A percentile compares a stretch with the other conserved stretches of the same genome.
Conservation (phyloP, 2,113 vertebrate genomes). For the Thunnus maccoyii region DNA sequence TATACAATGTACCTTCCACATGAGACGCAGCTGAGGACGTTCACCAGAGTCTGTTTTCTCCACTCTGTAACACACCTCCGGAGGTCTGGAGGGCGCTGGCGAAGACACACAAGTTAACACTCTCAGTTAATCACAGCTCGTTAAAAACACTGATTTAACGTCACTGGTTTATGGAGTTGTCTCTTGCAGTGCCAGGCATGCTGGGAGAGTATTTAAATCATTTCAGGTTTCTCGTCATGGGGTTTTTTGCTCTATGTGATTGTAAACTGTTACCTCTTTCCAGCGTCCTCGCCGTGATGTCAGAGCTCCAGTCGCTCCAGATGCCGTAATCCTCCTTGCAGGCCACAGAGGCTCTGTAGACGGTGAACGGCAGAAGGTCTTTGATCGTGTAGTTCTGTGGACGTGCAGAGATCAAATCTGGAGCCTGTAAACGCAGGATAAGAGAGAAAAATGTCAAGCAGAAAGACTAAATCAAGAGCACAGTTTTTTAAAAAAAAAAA, state of each 20-base stretch:
- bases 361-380: constrained; percentile 24
- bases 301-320: constrained; percentile 60
- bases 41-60: neutral
- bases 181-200: no score
- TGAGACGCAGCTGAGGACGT: constrained; percentile 37
- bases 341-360: constrained; percentile 48
- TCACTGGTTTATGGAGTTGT: no score
- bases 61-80: constrained; percentile 55
- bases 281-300: constrained; percentile 4
- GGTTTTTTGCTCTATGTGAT: neutral
- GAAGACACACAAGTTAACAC: neutral
- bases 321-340: constrained; percentile 3
- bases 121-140: no score
- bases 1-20: constrained; percentile 43
- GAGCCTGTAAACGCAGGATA: constrained; percentile 22
- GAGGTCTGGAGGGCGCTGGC: constrained; percentile 30
- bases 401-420: neutral
- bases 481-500: no score
- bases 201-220: no score
- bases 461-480: neutral
- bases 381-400: neutral
- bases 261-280: constrained; percentile 30
- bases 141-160: no score
- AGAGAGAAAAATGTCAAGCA: neutral
- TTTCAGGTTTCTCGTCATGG: no score